Evolutionary conservation across 2,888 invertebrate genomes (phyloP).

Genomic region (Ectropis crepuscularia): DNA sequence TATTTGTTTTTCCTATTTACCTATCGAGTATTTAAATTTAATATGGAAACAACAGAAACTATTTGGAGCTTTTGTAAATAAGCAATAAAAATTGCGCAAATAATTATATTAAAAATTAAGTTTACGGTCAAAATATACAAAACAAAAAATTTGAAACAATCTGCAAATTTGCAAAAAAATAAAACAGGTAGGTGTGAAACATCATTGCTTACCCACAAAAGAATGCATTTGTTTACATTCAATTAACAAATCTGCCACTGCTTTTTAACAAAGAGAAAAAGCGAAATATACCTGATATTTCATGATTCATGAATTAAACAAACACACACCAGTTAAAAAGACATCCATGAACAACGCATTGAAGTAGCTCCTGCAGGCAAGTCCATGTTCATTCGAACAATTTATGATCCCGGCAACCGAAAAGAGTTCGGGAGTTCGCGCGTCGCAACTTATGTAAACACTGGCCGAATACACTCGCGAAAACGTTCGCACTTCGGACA

Average conservation of each 20-base stretch:
- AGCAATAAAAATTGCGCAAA: conserved; percentile 5
- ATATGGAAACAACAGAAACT: too few species aligned
- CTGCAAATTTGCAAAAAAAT: conserved; percentile 40
- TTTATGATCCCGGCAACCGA: conserved; percentile 58
- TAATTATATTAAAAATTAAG: neutral
- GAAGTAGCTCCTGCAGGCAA: conserved; percentile 79
- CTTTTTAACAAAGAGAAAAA: conserved; percentile 35
- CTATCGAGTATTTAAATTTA: too few species aligned
- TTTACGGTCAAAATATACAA: neutral
- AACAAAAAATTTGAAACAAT: neutral
- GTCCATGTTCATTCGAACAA: conserved; percentile 80
- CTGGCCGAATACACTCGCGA: conserved; percentile 62
- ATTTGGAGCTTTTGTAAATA: conserved; percentile 8
- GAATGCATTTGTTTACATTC: conserved; percentile 58
- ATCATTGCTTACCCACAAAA: conserved; percentile 57
- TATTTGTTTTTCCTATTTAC: conserved; percentile 28
- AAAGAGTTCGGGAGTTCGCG: conserved; percentile 42
- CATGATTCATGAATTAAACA: conserved; percentile 49
- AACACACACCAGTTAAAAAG: conserved; percentile 83
- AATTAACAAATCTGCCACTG: conserved; percentile 50
- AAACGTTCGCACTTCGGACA: conserved; percentile 44
- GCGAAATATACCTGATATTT: conserved; percentile 38
- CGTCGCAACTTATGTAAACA: conserved; percentile 47
- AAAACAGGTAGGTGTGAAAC: conserved; percentile 51
- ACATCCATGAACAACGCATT: conserved; percentile 85